phyloP scores from a whole-genome alignment of 2,888 invertebrate genomes.

The Gari tellinella region DNA sequence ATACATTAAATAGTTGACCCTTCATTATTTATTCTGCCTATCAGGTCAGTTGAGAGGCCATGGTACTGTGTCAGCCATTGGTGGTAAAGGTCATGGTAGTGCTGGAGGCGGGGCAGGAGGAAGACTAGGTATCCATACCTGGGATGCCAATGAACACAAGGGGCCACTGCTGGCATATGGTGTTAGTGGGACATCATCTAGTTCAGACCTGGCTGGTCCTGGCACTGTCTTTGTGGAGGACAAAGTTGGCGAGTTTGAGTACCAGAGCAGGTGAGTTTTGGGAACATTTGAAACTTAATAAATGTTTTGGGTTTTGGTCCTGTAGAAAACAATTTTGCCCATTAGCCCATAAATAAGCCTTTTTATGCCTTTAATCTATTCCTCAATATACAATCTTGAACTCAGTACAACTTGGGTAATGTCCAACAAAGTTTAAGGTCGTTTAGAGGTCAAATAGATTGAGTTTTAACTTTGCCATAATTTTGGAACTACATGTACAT shows the following conservation, averaged over 20 bases:
- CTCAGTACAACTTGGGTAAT: too few species aligned
- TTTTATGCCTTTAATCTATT: too few species aligned
- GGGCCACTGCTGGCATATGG: constrained; percentile 69
- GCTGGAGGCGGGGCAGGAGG: constrained; percentile 75
- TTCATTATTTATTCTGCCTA: too few species aligned
- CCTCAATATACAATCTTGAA: too few species aligned
- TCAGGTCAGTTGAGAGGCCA: constrained; percentile 71
- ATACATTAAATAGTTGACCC: too few species aligned
- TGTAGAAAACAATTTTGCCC: too few species aligned
- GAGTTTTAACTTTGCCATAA: too few species aligned
- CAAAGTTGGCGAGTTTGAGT: constrained; percentile 34
- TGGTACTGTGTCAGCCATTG: constrained; percentile 67
- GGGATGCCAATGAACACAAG: constrained; percentile 64
- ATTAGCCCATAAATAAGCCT: too few species aligned
- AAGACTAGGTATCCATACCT: constrained; percentile 67
- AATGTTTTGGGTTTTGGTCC: too few species aligned
- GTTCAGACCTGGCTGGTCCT: constrained; percentile 71
- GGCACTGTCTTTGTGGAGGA: constrained; percentile 75
- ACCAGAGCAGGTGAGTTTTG: constrained; percentile 40
- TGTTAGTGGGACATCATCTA: constrained; percentile 39
- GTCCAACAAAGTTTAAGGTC: too few species aligned
- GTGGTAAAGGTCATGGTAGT: constrained; percentile 61
- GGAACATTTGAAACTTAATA: not conserved
- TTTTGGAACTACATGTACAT: too few species aligned
- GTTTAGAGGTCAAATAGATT: too few species aligned